Percentiles rank a stretch among this genome's conserved stretches.
Evolutionary conservation across 2,113 vertebrate genomes (phyloP).

Genomic region (Archilochus colubris): DNA sequence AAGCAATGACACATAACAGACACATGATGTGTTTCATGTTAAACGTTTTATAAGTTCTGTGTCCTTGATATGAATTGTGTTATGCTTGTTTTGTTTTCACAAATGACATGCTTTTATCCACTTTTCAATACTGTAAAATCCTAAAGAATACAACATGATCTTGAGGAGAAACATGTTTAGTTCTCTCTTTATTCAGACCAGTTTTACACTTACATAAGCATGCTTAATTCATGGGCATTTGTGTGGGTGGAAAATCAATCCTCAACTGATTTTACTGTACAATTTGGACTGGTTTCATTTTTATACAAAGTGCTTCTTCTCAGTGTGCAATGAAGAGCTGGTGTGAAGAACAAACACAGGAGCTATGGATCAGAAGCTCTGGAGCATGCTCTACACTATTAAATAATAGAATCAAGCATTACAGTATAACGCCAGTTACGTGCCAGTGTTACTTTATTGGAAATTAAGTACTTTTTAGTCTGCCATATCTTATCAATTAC

Average conservation of each 20-base stretch:
- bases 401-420: not conserved
- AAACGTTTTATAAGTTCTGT: not conserved
- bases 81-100: not conserved
- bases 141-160: not conserved
- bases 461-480: not conserved
- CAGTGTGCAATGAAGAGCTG: not conserved
- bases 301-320: not conserved
- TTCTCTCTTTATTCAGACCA: not conserved
- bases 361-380: not conserved
- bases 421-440: not conserved
- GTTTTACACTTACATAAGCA: not conserved
- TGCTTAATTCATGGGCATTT: not conserved
- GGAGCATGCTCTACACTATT: not conserved
- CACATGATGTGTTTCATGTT: not conserved
- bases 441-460: not conserved
- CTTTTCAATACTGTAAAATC: not conserved
- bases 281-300: not conserved
- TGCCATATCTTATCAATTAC: not conserved
- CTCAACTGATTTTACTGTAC: not conserved
- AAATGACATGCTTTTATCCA: not conserved
- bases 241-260: not conserved
- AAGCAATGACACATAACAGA: accelerated
- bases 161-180: not conserved
- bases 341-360: not conserved
- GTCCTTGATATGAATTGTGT: not conserved